phyloP scores from a whole-genome alignment of 1,140 invertebrate species.

The Ips typographus region DNA sequence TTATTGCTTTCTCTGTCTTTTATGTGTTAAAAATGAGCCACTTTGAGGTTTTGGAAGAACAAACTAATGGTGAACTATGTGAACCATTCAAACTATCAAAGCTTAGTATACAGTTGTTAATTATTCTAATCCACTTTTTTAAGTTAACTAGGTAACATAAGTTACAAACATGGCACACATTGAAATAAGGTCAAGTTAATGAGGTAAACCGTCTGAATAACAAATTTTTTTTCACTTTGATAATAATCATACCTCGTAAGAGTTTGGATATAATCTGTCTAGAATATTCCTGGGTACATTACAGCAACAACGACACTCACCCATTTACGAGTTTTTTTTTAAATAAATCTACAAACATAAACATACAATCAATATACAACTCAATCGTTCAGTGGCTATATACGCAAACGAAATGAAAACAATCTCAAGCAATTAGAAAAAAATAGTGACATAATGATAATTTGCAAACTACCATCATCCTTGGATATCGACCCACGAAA shows the following conservation, averaged over 20 bases:
- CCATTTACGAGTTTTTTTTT: neutral
- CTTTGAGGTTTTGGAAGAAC: too few species aligned
- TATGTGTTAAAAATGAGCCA: too few species aligned
- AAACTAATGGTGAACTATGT: too few species aligned
- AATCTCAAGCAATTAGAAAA: constrained; percentile 14
- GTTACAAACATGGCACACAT: too few species aligned
- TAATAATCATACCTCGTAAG: constrained; percentile 7
- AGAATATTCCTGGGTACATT: constrained; percentile 16
- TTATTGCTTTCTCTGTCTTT: too few species aligned
- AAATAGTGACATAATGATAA: constrained; percentile 13
- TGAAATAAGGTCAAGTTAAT: constrained; percentile 5
- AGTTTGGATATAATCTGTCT: constrained; percentile 18
- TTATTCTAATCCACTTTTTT: too few species aligned
- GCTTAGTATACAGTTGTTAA: too few species aligned
- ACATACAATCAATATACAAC: neutral
- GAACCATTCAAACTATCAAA: too few species aligned
- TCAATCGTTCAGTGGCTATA: neutral
- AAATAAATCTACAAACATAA: neutral
- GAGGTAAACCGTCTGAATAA: neutral
- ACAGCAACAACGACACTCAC: constrained; percentile 16
- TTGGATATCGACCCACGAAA: constrained; percentile 17
- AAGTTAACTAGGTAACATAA: too few species aligned
- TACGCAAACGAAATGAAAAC: constrained; percentile 3
- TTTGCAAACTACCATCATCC: constrained; percentile 19
- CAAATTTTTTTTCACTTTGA: constrained; percentile 1